These are phyloP conservation scores for Drosophila micromelanica DNA, from an alignment of 1,140 invertebrate genomes.

Conservation along the genomic window DNA sequence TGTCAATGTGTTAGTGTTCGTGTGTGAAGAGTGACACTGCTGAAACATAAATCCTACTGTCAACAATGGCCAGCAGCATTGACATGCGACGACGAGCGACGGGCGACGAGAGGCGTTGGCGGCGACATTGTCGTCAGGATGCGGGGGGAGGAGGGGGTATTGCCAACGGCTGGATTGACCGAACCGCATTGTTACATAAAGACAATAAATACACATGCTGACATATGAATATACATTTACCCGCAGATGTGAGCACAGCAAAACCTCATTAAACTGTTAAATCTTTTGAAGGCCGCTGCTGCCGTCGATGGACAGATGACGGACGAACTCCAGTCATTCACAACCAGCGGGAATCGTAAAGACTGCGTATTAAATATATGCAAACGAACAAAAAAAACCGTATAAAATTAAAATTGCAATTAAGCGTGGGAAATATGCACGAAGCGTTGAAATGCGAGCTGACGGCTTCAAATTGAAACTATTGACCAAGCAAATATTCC, in stretches of 20 bases:
- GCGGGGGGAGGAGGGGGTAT: constrained; percentile 6
- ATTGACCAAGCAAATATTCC: constrained; percentile 75
- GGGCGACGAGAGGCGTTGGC: constrained; percentile 42
- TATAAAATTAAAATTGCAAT: constrained; percentile 63
- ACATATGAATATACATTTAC: constrained; percentile 44
- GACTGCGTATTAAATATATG: constrained; percentile 27
- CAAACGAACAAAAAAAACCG: constrained; percentile 14
- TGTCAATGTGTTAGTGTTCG: constrained; percentile 6
- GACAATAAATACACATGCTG: constrained; percentile 75
- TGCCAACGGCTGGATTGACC: constrained; percentile 42
- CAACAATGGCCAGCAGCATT: constrained; percentile 81
- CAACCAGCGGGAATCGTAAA: background rate
- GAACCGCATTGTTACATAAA: constrained; percentile 66
- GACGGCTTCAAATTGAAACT: constrained; percentile 36
- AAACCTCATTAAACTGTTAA: constrained; percentile 83
- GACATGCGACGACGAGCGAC: constrained; percentile 64
- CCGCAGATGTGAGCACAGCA: constrained; percentile 60
- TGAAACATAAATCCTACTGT: constrained; percentile 81
- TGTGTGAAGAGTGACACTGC: constrained; percentile 53
- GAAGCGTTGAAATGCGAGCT: constrained; percentile 36
- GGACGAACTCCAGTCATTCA: constrained; percentile 18
- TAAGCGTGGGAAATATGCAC: constrained; percentile 57
- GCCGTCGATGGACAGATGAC: constrained; percentile 37
- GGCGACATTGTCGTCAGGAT: constrained; percentile 33
- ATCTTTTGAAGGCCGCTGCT: constrained; percentile 64